phyloP scores from a whole-genome alignment of 2,113 vertebrate species.

The Dromaius novaehollandiae region DNA sequence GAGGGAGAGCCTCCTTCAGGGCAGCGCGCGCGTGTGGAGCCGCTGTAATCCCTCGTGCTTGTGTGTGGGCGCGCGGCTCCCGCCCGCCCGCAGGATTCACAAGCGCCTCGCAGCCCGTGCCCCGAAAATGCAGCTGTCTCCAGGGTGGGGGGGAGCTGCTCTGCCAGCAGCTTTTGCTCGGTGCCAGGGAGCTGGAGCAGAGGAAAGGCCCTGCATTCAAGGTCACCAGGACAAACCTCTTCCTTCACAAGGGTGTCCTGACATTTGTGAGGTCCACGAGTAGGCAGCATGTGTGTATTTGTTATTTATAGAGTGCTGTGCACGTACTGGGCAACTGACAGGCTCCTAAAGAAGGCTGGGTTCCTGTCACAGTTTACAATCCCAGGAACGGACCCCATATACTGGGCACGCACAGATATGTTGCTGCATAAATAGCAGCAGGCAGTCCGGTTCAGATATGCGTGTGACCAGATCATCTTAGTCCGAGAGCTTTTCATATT shows the following conservation, averaged over 20 bases:
- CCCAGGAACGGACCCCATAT: fast-evolving
- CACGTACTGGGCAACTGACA: not conserved
- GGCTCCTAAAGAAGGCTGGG: not conserved
- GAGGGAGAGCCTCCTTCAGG: not conserved
- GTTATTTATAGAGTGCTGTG: not conserved
- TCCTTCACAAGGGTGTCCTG: not conserved
- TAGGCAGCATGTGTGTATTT: conserved; percentile 16
- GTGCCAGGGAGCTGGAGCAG: not conserved
- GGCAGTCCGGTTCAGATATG: not conserved
- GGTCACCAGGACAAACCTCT: not conserved
- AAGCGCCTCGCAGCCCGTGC: too few relatives aligned
- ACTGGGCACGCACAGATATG: not conserved
- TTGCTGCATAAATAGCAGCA: not conserved
- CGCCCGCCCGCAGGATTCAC: not conserved
- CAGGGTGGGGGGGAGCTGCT: not conserved
- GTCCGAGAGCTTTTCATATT: not conserved
- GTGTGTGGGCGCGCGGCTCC: not conserved
- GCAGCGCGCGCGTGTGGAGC: not conserved
- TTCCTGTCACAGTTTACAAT: not conserved
- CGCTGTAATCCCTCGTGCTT: not conserved
- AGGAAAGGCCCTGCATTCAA: not conserved
- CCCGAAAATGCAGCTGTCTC: not conserved
- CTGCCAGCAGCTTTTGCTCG: not conserved
- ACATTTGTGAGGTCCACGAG: not conserved
- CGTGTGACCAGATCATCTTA: fast-evolving